Evolutionary conservation across 2,113 vertebrate genomes (phyloP).

Genomic region (Bubo blakistoni): DNA sequence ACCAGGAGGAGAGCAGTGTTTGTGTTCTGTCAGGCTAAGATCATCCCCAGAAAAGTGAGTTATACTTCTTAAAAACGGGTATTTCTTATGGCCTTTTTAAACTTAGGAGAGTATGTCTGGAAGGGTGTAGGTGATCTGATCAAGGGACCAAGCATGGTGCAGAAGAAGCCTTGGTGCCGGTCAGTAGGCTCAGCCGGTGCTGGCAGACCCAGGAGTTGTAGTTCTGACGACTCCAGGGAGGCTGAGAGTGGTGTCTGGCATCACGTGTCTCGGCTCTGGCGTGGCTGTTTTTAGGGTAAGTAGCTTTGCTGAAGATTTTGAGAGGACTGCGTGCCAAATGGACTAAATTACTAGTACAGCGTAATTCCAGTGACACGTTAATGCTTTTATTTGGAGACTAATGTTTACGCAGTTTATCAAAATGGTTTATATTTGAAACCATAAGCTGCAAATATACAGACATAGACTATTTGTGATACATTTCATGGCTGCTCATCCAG

Average conservation of each 20-base stretch:
- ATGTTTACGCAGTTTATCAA: background rate
- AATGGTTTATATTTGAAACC: background rate
- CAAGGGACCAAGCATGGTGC: rapidly evolving
- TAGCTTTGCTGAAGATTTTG: slow-evolving; percentile 23
- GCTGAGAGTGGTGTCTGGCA: background rate
- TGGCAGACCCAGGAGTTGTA: background rate
- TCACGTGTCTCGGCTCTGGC: background rate
- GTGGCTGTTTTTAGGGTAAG: background rate
- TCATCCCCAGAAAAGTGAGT: background rate
- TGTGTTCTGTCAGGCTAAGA: background rate
- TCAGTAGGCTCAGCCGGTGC: background rate
- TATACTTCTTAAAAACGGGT: rapidly evolving
- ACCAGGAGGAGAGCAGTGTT: background rate
- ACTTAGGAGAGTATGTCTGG: background rate
- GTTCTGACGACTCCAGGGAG: background rate
- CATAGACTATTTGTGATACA: background rate
- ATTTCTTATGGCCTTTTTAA: rapidly evolving
- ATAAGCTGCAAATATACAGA: background rate
- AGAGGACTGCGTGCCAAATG: background rate
- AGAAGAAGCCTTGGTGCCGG: rapidly evolving
- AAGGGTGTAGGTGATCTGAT: rapidly evolving
- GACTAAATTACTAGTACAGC: background rate
- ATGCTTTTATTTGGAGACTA: background rate
- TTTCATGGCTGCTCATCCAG: background rate
- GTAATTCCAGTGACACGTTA: background rate